phyloP scores from a whole-genome alignment of 2,888 invertebrate genomes.

The Nematopogon swammerdamellus region DNA sequence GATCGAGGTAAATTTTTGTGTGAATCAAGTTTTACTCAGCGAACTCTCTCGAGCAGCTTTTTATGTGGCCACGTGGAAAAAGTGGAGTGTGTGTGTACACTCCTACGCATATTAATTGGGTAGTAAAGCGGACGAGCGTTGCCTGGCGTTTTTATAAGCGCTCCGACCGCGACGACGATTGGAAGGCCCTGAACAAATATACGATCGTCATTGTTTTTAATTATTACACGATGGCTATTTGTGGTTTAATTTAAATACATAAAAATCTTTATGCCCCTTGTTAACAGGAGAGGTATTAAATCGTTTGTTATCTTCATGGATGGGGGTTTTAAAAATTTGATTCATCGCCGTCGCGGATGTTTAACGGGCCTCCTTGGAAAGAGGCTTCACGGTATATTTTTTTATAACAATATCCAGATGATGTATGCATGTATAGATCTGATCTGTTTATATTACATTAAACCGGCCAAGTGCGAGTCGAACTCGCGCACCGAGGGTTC shows the following conservation, averaged over 20 bases:
- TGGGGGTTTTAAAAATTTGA: background rate
- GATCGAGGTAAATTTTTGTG: too few species aligned
- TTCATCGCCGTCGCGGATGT: background rate
- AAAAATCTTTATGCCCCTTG: slow-evolving; percentile 4
- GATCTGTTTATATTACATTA: too few species aligned
- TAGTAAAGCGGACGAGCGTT: slow-evolving; percentile 19
- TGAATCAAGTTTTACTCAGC: too few species aligned
- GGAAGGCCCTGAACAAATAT: slow-evolving; percentile 1
- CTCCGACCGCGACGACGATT: slow-evolving; percentile 1
- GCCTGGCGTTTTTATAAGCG: slow-evolving; percentile 9
- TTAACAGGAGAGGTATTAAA: slow-evolving; percentile 3
- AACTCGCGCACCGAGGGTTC: too few species aligned
- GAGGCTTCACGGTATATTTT: too few species aligned
- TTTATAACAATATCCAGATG: too few species aligned
- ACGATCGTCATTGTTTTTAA: background rate
- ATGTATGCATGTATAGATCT: too few species aligned
- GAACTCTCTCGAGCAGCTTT: too few species aligned
- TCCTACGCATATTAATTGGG: slow-evolving; percentile 19
- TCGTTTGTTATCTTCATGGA: background rate
- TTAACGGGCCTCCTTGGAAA: too few species aligned
- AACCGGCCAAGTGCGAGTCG: too few species aligned
- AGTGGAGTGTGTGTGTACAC: too few species aligned
- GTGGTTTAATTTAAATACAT: slow-evolving; percentile 3
- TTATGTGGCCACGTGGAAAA: too few species aligned
- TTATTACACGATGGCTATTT: background rate